Evolutionary conservation across 2,888 invertebrate genomes (phyloP), one percentile per base, ranked within the genome.

Genomic region (Pelosia muscerda): DNA sequence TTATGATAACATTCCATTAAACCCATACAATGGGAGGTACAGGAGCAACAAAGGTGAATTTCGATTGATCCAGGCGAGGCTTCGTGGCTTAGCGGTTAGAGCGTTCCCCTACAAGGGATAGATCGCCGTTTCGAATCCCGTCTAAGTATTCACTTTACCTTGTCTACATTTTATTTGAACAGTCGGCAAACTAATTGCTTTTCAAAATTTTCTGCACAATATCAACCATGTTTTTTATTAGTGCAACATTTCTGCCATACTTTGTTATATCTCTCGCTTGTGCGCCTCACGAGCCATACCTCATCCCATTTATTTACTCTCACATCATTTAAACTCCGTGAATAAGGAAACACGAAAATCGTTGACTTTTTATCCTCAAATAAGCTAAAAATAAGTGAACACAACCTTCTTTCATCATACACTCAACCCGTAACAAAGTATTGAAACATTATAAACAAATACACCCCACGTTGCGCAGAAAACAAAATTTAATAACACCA

Each of bases 401-500:
- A 72, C 49, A 34, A 57, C 60, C 49, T 19, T 26, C 34, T 49
- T 66, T 38, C 23, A 62, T 26, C 58, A 54, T 42, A 65, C 15
- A 69, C 62, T 69, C 34, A 26, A 66, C 38, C 59, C 59, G 9
- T 38, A 38, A 72, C 71, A 72, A 73, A 76, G 69, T 79, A 78
- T 80, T 63, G 82, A 68, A 83, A 65, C 71, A 76, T 76, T 74
- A 81, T 81, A 81, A 81, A 80, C 82, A 85, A 86, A 83, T 84
- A 76, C 77, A 75, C 75, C 75, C 82, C 88, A 87, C 82, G 79
- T 77, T 74, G 86, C 73, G 84, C 61, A 71, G 84, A 86, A 87
- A 86, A 78, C 75, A 86, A 92, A 91, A 92, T 92, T 90, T 88
- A 90, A 91, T 92, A 91, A 91, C 84, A 85, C 79, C 83, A 82